These are phyloP conservation scores for Cataglyphis cursor DNA, from an alignment of 2,888 invertebrate genomes.

Conservation along the genomic window DNA sequence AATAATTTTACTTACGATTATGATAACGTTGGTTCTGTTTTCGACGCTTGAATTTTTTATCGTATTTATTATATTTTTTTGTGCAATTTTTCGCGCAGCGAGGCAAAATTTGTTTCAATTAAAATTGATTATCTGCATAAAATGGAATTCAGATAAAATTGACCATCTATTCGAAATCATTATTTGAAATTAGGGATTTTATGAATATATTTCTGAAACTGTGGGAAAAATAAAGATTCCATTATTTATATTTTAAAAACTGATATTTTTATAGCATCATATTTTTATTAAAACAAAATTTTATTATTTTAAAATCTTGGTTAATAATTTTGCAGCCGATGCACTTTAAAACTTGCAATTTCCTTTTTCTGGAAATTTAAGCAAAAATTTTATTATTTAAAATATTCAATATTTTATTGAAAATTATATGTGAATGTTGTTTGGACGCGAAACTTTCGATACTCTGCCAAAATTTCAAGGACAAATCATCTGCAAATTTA, in stretches of 20 bases:
- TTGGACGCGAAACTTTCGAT: not conserved
- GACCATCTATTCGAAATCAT: not conserved
- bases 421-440: not conserved
- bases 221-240: not conserved
- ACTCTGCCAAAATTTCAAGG: not conserved
- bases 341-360: not conserved
- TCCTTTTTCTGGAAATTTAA: not conserved
- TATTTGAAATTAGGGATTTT: not conserved
- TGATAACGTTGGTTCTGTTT: not conserved
- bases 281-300: not conserved
- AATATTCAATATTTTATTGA: not conserved
- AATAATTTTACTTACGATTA: conserved; percentile 24
- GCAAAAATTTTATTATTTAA: not conserved
- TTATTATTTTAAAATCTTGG: not conserved
- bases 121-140: not conserved
- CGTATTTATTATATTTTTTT: not conserved
- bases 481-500: not conserved
- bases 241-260: not conserved
- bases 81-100: not conserved
- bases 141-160: not conserved
- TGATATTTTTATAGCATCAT: not conserved
- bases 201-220: not conserved
- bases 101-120: not conserved
- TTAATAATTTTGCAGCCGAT: not conserved
- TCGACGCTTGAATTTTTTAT: not conserved